Conservation (phyloP, 2,797 vertebrate species). For the Sphenodon punctatus region DNA sequence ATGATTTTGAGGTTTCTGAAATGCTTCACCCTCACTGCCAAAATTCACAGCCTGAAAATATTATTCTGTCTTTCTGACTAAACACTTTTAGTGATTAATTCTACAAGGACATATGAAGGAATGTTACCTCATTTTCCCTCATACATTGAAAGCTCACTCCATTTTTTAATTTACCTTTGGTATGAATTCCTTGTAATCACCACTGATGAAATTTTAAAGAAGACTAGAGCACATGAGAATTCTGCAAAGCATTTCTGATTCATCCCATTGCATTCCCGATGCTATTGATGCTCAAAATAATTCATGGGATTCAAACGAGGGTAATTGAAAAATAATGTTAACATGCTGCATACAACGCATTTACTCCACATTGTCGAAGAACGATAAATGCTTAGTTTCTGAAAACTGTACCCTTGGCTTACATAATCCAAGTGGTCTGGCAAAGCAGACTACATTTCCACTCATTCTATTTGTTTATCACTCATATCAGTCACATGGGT, state of each 20-base stretch:
- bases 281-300: background rate
- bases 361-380: background rate
- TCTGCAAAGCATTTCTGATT: background rate
- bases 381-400: background rate
- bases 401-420: background rate
- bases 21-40: background rate
- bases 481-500: background rate
- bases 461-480: background rate
- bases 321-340: background rate
- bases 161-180: background rate
- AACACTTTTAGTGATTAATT: background rate
- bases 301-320: background rate
- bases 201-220: background rate
- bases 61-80: background rate
- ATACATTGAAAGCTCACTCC: background rate
- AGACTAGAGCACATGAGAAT: background rate
- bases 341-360: background rate
- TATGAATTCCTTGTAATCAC: background rate
- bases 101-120: background rate
- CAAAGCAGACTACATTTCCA: background rate
- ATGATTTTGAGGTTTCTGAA: slow-evolving; percentile 2
- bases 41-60: background rate
- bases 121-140: background rate
- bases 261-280: background rate
- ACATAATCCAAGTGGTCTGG: background rate